These are phyloP conservation scores for Drosophila neonasuta DNA, from an alignment of 2,888 invertebrate genomes.

Conservation along the genomic window DNA sequence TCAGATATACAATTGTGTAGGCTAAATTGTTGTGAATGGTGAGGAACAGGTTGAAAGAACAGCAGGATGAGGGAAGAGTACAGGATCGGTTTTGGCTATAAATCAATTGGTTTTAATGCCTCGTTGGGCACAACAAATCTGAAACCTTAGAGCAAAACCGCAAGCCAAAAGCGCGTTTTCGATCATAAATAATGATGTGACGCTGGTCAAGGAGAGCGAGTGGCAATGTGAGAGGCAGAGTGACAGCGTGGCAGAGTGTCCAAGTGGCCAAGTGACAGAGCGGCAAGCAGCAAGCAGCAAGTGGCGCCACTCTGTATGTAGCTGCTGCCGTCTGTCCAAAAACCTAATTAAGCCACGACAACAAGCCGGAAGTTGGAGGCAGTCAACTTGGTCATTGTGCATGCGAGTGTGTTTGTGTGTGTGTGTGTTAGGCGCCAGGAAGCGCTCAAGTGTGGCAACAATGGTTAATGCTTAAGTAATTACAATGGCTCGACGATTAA, in stretches of 20 bases:
- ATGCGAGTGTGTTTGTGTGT: background rate
- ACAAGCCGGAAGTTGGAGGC: constrained; percentile 40
- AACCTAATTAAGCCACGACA: constrained; percentile 75
- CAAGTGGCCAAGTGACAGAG: constrained; percentile 21
- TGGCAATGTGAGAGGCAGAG: constrained; percentile 17
- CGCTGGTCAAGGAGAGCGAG: constrained; percentile 39
- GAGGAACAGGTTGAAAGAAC: background rate
- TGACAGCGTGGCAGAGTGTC: constrained; percentile 10
- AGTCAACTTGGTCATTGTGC: constrained; percentile 8
- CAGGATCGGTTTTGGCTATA: constrained; percentile 45
- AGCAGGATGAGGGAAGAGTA: background rate
- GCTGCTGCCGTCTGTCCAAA: constrained; percentile 63
- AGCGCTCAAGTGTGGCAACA: constrained; percentile 73
- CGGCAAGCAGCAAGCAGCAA: constrained; percentile 32
- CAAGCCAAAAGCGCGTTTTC: constrained; percentile 73
- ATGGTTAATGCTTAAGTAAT: constrained; percentile 78
- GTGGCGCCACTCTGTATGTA: constrained; percentile 27
- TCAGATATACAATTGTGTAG: constrained; percentile 7
- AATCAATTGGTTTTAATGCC: constrained; percentile 75
- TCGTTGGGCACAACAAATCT: constrained; percentile 56
- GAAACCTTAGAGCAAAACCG: constrained; percentile 55
- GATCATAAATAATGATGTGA: constrained; percentile 72
- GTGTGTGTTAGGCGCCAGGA: constrained; percentile 46
- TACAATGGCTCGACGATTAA: constrained; percentile 75
- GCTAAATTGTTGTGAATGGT: background rate